Evolutionary conservation across 2,113 vertebrate genomes (phyloP).

Genomic region (Turnix velox): DNA sequence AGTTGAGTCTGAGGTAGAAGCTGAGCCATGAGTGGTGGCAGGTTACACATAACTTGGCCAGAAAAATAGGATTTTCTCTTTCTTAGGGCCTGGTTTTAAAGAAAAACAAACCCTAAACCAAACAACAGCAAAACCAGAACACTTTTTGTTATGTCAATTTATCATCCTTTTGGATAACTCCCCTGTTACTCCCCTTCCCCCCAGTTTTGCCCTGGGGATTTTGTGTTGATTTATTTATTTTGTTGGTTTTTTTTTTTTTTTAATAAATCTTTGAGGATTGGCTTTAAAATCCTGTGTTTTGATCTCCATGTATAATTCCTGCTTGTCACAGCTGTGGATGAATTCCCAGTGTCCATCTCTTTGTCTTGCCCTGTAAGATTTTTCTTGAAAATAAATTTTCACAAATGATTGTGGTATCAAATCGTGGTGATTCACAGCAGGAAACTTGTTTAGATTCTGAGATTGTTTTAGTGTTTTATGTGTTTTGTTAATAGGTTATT

Average conservation of each 20-base stretch:
- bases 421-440: not conserved
- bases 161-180: not conserved
- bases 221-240: not conserved
- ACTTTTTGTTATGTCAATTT: not conserved
- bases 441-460: not conserved
- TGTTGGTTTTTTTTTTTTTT: too few species aligned
- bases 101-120: not conserved
- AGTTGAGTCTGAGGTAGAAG: not conserved
- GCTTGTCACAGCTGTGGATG: not conserved
- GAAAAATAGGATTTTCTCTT: not conserved
- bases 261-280: not conserved
- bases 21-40: rapidly evolving
- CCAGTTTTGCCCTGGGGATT: rapidly evolving
- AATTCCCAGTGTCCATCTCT: not conserved
- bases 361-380: not conserved
- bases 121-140: not conserved
- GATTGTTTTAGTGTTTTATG: not conserved
- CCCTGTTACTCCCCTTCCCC: too few species aligned
- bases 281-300: not conserved
- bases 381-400: not conserved
- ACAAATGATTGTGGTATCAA: not conserved
- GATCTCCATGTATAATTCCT: not conserved
- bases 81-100: not conserved
- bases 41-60: not conserved
- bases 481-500: not conserved